phyloP scores from a whole-genome alignment of 2,113 vertebrate species.

The Onychorhynchus coronatus region DNA sequence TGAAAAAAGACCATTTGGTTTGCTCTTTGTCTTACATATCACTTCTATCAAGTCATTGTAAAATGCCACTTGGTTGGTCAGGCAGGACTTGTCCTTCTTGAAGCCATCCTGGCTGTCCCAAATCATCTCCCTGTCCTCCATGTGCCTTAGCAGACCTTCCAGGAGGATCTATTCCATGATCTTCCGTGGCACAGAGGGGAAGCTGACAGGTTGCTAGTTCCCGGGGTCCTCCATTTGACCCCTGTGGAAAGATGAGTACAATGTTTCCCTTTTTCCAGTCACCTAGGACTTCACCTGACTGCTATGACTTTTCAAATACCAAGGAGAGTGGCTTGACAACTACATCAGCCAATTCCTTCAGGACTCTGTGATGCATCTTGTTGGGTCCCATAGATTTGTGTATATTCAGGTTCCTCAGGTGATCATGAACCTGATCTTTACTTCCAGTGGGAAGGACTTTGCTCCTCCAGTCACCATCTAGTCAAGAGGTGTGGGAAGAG shows the following conservation, averaged over 20 bases:
- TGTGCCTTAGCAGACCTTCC: not conserved
- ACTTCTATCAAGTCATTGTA: not conserved
- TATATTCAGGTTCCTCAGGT: not conserved
- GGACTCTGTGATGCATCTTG: not conserved
- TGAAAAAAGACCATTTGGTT: not conserved
- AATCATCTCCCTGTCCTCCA: not conserved
- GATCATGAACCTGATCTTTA: not conserved
- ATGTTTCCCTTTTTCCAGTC: not conserved
- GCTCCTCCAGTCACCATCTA: too few species aligned
- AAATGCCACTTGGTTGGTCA: not conserved
- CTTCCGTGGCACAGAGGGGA: not conserved
- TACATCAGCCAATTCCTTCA: not conserved
- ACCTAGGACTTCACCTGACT: not conserved
- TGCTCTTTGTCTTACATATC: conserved; percentile 2
- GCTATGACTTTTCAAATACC: not conserved
- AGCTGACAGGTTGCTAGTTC: not conserved
- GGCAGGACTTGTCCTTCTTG: not conserved
- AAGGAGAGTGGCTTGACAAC: not conserved
- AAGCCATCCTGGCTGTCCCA: not conserved
- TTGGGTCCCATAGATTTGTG: too few species aligned
- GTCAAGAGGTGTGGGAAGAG: not conserved
- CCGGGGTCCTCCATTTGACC: not conserved
- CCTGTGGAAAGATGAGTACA: not conserved
- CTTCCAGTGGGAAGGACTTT: not conserved
- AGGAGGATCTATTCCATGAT: not conserved